Evolutionary conservation across 2,113 vertebrate species (phyloP), one percentile per base, ranked within the genome.

Genomic region (Hyperopisus bebe): DNA sequence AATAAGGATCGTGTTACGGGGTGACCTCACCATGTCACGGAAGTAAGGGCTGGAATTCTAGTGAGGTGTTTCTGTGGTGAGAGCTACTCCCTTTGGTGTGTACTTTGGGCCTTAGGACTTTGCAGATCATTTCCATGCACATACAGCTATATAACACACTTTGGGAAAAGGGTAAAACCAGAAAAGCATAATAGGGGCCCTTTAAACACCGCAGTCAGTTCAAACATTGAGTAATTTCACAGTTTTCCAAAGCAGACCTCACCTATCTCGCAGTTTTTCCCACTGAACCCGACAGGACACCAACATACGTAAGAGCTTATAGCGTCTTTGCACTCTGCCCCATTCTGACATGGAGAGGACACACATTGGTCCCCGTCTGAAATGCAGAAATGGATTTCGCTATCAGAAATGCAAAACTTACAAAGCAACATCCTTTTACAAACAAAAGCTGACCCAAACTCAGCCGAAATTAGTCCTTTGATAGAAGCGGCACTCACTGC

Each of bases 181-280:
- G n/a, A 66, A 66, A 66, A 66, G 62, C 62, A 70, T 31, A 70
- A 4, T 5, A 70, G 27, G 62, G 27, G 2, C 27, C n/a, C 10
- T 66, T 66, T 70, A 31, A 70, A 70, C 31, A 39, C n/a, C 51
- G 11, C 5, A 82, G 58, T 85, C 70, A 51, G 13, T 70, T 44
- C 85, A 47, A 27, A 21, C 46, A 31, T n/a, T 86, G 17, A 31
- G n/a, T 19, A 31, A 27, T 31, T 21, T 48, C 50, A 87, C 50
- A 19, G 50, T 87, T 50, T 53, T 55, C 50, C 10, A 85, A 5
- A 50, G 5, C 6, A 8, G 62, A 58, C 39, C 94, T 94, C 94
- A 99, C 98, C 97, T 10, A 97, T 95, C 93, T 99, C 98, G 93
- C 98, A 99, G 96, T 98, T 97, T 88, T 94, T 98, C 87, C 98